phyloP scores from a whole-genome alignment of 1,140 invertebrate genomes.

The Drosophila serrata region DNA sequence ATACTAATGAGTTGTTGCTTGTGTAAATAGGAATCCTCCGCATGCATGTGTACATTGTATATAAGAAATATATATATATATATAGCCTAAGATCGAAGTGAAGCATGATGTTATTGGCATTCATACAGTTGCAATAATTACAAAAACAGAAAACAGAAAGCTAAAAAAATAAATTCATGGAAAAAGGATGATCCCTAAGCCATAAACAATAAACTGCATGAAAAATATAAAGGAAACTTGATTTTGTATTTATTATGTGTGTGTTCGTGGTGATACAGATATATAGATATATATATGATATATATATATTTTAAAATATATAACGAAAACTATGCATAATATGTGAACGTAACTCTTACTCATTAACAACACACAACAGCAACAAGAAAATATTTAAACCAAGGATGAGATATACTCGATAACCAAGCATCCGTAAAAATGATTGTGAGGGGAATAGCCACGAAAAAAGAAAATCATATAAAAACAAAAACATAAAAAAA shows the following conservation, averaged over 20 bases:
- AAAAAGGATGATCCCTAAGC: neutral
- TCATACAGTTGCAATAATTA: conserved; percentile 54
- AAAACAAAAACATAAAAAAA: conserved; percentile 28
- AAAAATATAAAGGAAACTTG: conserved; percentile 44
- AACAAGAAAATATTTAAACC: conserved; percentile 62
- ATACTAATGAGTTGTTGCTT: conserved; percentile 52
- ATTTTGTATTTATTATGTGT: conserved; percentile 63
- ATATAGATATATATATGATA: conserved; percentile 58
- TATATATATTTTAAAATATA: conserved; percentile 73
- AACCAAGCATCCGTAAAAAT: conserved; percentile 60
- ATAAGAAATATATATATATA: conserved; percentile 26
- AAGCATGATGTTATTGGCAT: conserved; percentile 59
- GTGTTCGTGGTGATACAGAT: conserved; percentile 77
- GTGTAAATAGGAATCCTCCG: conserved; percentile 45
- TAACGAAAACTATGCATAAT: conserved; percentile 51
- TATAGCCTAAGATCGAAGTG: conserved; percentile 11
- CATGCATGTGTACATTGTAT: conserved; percentile 52
- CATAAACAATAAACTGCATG: conserved; percentile 64
- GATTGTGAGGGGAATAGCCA: conserved; percentile 70
- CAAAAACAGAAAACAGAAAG: neutral
- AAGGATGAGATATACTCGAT: conserved; percentile 45
- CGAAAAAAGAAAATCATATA: conserved; percentile 22
- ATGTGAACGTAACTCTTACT: conserved; percentile 51
- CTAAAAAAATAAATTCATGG: neutral
- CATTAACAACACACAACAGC: conserved; percentile 35